Conservation (phyloP, 1,140 invertebrate species). For the Dreissena rostriformis region DNA sequence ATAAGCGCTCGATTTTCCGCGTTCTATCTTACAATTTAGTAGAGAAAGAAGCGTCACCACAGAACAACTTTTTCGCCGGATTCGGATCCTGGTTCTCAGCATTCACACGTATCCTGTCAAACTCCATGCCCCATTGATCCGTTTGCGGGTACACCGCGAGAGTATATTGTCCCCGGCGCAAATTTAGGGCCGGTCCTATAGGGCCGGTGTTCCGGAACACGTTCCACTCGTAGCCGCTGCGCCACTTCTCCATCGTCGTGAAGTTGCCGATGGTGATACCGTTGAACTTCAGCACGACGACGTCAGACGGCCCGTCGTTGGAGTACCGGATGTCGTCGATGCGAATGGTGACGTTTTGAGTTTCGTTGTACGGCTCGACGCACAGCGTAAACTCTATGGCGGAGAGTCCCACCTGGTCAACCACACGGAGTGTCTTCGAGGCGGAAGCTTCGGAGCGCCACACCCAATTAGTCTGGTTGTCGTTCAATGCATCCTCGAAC, state of each 20-base stretch:
- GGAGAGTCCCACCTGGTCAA: neutral
- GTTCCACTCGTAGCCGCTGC: constrained; percentile 50
- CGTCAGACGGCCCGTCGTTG: constrained; percentile 34
- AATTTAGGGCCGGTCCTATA: constrained; percentile 18
- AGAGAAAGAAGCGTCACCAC: constrained; percentile 12
- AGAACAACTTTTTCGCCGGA: constrained; percentile 8
- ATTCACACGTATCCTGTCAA: constrained; percentile 49
- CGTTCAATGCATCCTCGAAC: constrained; percentile 29
- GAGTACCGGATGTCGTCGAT: constrained; percentile 43
- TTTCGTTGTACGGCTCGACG: neutral
- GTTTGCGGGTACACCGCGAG: constrained; percentile 2
- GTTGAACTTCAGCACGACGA: constrained; percentile 4
- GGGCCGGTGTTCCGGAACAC: constrained; percentile 35
- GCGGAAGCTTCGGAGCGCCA: constrained; percentile 43
- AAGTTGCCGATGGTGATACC: constrained; percentile 19
- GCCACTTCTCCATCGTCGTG: constrained; percentile 39
- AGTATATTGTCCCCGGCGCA: constrained; percentile 2
- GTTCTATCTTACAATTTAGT: neutral
- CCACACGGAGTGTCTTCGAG: constrained; percentile 16
- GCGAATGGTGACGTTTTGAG: constrained; percentile 23
- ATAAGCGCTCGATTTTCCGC: too few species aligned
- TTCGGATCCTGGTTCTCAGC: constrained; percentile 35
- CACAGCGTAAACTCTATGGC: constrained; percentile 8
- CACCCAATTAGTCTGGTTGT: constrained; percentile 23
- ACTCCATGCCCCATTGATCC: constrained; percentile 40